Evolutionary conservation across 2,888 invertebrate genomes (phyloP), one percentile per base, ranked within the genome.

Genomic region (Lamproptera curius): DNA sequence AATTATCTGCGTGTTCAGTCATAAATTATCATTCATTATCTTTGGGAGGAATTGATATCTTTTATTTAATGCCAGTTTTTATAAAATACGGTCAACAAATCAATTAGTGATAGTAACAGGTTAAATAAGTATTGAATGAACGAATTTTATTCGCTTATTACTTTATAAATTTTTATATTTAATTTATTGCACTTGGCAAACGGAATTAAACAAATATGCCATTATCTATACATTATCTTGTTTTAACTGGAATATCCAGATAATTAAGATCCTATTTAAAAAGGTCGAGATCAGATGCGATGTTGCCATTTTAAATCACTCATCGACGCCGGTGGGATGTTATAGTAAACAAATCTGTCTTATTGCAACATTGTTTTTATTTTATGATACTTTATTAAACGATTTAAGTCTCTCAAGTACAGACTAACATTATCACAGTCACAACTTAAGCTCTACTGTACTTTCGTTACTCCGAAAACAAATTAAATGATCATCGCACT

Each of bases 401-500:
- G 59, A 65, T 58, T 60, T 57, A 63, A 62, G 36, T 41, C 15
- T 4, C 38, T 44, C 44, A 40, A 31, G 44, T 61, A 61, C 53
- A 31, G 11, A 31, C 31, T 68, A 67, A 63, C 68, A 67, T 65
- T 72, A 79, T 80, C 80, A 82, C 81, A 81, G 80, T 57, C 58
- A 31, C 52, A 65, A 67, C 79, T 80, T 81, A 81, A 70, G 69
- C 72, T 60, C 76, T 77, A 79, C 58, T 64, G 68, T 75, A 70
- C 56, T 66, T 66, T 59, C n/a, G 54, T 58, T 61, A 67, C 61
- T 53, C 43, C 59, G 55, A 11, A 60, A 66, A 63, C 63, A 70
- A 66, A 39, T 48, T 74, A 79, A 79, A 77, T 76, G 44, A 71
- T 73, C 70, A 73, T 73, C 69, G 75, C 76, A 84, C 76, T 67